Conservation (phyloP, 2,888 invertebrate genomes). For the Lumbricus terrestris region DNA sequence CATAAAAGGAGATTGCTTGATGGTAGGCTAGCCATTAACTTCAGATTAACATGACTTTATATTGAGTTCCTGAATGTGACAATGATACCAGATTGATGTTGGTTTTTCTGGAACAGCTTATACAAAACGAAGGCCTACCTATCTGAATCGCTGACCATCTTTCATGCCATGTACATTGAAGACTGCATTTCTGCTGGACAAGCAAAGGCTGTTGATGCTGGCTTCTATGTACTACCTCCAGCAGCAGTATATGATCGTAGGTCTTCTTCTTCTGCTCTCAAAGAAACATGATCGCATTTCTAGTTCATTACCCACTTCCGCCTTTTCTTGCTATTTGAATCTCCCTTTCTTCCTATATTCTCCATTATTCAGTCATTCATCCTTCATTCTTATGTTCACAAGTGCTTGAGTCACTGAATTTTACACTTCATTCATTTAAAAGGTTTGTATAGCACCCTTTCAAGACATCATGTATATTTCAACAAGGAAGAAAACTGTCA, state of each 20-base stretch:
- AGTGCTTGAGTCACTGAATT: not conserved
- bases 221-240: not conserved
- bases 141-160: not conserved
- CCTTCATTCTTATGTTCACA: not conserved
- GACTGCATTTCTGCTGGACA: conserved; percentile 8
- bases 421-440: too few species aligned
- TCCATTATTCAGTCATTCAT: not conserved
- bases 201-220: not conserved
- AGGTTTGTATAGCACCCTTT: too few species aligned
- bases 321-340: not conserved
- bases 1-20: not conserved
- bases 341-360: not conserved
- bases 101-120: not conserved
- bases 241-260: not conserved
- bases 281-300: not conserved
- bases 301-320: not conserved
- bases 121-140: not conserved
- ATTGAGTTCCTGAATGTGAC: not conserved
- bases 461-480: too few species aligned
- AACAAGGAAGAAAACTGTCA: not conserved
- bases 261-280: not conserved
- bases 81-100: not conserved
- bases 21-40: not conserved
- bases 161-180: conserved; percentile 5
- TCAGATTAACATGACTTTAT: too few species aligned